Evolutionary conservation across 2,797 vertebrate genomes (phyloP), one percentile per base, ranked within the genome.

Genomic region (Varecia variegata): DNA sequence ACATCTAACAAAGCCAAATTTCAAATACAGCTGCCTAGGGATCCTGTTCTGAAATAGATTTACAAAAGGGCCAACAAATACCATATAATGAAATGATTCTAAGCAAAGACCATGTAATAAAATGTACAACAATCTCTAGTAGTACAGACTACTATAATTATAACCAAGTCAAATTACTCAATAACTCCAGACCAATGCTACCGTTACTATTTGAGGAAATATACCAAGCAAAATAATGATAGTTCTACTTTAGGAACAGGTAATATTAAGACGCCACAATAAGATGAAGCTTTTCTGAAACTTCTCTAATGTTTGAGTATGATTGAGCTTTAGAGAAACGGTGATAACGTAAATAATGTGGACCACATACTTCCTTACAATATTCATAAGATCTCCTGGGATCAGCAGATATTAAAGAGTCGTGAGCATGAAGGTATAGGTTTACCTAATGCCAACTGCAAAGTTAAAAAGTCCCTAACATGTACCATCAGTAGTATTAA

Each of bases 1-100:
- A 32, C 81, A 95, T 95, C 94, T 93, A 83, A 86, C 96, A 92
- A 97, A 93, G 96, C 95, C 23, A 94, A 76, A 15, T 92, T 93
- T 58, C 92, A 91, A 96, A 93, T 91, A 35, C 79, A 97, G 88
- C 79, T 97, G 87, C 96, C 97, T 97, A 90, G 97, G 94, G 96
- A 94, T 93, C n/a, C 45, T 71, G 74, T 97, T 98, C 93, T 93
- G 86, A 27, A 90, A 95, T 80, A 93, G 95, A 56, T 95, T 98
- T 96, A 97, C 85, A 96, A 87, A 96, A 96, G 92, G 87, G 88
- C 79, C 80, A 94, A 47, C 62, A 92, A 91, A 97, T 52, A 79
- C 27, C 56, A 54, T 38, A 92, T 79, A 95, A 97, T 97, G 95
- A 98, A 98, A 98, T 92, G 27, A 58, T 95, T 94, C 58, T 81